Percentiles rank a stretch among this genome's conserved stretches.
Conservation (phyloP, 1,140 invertebrate species). For the honey bee (Apis mellifera) region DNA sequence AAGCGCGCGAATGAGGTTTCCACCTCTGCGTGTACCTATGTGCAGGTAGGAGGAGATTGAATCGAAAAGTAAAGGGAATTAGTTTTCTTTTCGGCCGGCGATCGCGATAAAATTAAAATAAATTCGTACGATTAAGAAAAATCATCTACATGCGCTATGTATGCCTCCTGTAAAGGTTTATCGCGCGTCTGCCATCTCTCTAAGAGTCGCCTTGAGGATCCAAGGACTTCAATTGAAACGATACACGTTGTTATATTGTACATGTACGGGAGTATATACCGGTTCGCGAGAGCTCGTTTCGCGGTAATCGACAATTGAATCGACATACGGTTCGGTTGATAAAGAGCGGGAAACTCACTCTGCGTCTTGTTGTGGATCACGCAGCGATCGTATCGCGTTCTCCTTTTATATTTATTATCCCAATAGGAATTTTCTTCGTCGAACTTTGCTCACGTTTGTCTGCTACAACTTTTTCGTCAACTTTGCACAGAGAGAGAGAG, state of each 20-base stretch:
- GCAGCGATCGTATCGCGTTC: neutral
- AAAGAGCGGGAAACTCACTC: conserved; percentile 40
- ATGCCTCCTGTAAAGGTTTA: conserved; percentile 5
- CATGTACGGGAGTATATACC: neutral
- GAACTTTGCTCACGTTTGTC: neutral
- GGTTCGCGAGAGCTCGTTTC: neutral
- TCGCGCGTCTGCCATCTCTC: conserved; percentile 41
- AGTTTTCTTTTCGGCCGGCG: neutral
- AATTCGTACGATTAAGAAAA: neutral
- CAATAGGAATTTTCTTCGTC: neutral
- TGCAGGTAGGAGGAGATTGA: neutral
- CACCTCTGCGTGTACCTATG: neutral
- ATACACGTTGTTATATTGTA: neutral
- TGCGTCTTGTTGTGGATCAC: neutral
- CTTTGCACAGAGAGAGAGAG: neutral
- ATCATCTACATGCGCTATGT: neutral
- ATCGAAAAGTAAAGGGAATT: neutral
- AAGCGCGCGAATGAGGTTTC: neutral
- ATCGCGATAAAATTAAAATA: neutral
- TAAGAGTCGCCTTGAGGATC: conserved; percentile 33
- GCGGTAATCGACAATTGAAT: neutral
- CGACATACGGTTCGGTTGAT: neutral
- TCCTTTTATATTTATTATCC: neutral
- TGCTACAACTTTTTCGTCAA: neutral
- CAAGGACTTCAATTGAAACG: conserved; percentile 36